phyloP scores from a whole-genome alignment of 2,888 invertebrate species.

The Clostera curtula region DNA sequence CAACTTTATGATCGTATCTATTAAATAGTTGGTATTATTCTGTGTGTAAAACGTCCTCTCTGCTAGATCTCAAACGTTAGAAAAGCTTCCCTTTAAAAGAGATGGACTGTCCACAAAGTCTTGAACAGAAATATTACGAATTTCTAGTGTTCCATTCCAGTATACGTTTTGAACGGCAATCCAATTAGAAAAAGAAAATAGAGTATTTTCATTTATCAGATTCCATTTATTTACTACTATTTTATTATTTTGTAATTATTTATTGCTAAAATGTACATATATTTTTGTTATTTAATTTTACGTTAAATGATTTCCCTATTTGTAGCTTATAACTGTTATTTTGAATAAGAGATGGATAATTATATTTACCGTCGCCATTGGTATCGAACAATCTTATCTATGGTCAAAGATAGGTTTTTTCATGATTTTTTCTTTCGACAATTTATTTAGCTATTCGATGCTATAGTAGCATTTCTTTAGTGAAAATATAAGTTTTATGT shows the following conservation, averaged over 20 bases:
- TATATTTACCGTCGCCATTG: slow-evolving; percentile 15
- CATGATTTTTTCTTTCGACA: no score
- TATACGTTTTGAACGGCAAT: slow-evolving; percentile 34
- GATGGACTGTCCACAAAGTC: slow-evolving; percentile 13
- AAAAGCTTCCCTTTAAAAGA: slow-evolving; percentile 20
- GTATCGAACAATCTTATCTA: slow-evolving; percentile 25
- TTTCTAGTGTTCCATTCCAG: slow-evolving; percentile 55
- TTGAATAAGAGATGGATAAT: slow-evolving; percentile 24
- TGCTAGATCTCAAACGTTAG: slow-evolving; percentile 28
- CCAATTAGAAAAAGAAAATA: slow-evolving; percentile 21
- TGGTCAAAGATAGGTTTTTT: no score
- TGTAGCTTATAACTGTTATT: slow-evolving; percentile 31
- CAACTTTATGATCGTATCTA: no score
- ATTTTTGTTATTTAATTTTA: slow-evolving; percentile 74
- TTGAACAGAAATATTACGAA: slow-evolving; percentile 24
- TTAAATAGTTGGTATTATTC: neutral
- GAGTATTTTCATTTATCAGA: slow-evolving; percentile 33
- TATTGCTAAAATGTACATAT: slow-evolving; percentile 71
- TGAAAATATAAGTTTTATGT: slow-evolving; percentile 32
- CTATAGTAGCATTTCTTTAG: slow-evolving; percentile 34
- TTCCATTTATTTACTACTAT: slow-evolving; percentile 36
- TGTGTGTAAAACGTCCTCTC: slow-evolving; percentile 14
- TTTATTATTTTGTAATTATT: slow-evolving; percentile 63
- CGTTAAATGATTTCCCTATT: slow-evolving; percentile 49
- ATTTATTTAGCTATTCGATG: no score